Evolutionary conservation across 2,888 invertebrate species (phyloP).

Genomic region (Microctonus aethiopoides): DNA sequence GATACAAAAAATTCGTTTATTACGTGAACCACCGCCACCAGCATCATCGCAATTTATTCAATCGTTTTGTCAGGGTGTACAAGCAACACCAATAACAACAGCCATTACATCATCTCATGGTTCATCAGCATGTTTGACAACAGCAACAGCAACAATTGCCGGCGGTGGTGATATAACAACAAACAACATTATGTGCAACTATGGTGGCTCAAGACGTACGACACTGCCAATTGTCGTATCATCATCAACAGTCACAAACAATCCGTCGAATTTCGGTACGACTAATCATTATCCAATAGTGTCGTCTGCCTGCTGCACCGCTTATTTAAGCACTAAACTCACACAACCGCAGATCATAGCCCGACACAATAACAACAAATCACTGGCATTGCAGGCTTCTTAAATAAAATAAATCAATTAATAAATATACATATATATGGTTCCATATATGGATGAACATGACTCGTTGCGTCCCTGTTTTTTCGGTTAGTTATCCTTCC

Average conservation of each 20-base stretch:
- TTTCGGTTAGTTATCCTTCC: slow-evolving; percentile 7
- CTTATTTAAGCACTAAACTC: slow-evolving; percentile 32
- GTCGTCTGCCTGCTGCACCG: slow-evolving; percentile 29
- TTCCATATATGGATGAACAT: neutral
- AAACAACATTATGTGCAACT: slow-evolving; percentile 18
- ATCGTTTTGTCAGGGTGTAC: slow-evolving; percentile 53
- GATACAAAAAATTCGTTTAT: slow-evolving; percentile 89
- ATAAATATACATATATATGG: neutral
- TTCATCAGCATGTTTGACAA: slow-evolving; percentile 53
- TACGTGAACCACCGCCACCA: slow-evolving; percentile 66
- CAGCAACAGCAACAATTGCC: slow-evolving; percentile 42
- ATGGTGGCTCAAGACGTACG: slow-evolving; percentile 41
- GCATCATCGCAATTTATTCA: slow-evolving; percentile 54
- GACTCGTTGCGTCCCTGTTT: neutral
- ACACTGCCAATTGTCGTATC: slow-evolving; percentile 44
- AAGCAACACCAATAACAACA: slow-evolving; percentile 50
- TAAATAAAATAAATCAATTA: neutral
- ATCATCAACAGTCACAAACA: slow-evolving; percentile 23
- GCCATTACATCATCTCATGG: slow-evolving; percentile 38
- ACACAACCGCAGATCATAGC: slow-evolving; percentile 32
- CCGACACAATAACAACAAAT: slow-evolving; percentile 33
- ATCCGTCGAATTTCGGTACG: slow-evolving; percentile 31
- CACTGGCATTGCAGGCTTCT: slow-evolving; percentile 25
- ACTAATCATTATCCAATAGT: slow-evolving; percentile 20
- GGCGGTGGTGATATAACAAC: slow-evolving; percentile 18